Evolutionary conservation across 2,113 vertebrate species (phyloP).

Genomic region (Eulacestoma nigropectus): DNA sequence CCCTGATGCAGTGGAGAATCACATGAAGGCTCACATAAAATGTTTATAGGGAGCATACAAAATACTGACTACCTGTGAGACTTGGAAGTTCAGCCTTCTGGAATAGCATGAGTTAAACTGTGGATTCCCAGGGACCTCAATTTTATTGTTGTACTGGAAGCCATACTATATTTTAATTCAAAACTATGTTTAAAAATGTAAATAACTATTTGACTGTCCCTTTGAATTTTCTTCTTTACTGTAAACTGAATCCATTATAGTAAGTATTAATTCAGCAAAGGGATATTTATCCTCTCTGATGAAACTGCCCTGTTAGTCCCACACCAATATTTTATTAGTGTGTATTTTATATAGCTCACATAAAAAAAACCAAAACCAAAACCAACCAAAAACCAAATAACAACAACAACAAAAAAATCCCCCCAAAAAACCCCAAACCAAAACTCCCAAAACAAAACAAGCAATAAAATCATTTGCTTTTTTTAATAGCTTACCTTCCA

Average conservation of each 20-base stretch:
- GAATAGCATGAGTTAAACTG: neutral
- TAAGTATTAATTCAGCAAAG: neutral
- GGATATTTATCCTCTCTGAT: neutral
- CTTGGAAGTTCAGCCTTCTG: neutral
- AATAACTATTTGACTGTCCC: neutral
- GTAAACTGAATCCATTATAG: neutral
- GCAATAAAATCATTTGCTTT: neutral
- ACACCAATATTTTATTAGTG: neutral
- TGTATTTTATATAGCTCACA: neutral
- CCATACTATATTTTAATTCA: neutral
- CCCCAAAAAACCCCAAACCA: neutral
- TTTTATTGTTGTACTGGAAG: neutral
- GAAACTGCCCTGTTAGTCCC: neutral
- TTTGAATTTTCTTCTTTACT: neutral
- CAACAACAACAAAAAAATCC: too few relatives aligned
- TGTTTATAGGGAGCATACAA: neutral
- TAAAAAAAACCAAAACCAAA: neutral
- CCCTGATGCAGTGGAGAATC: neutral
- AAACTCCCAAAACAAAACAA: neutral
- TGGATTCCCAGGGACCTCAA: neutral
- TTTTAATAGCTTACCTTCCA: conserved; percentile 71
- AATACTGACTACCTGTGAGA: neutral
- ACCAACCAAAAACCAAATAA: too few relatives aligned
- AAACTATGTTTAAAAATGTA: neutral
- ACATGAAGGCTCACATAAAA: neutral